Percentiles rank a stretch among this genome's conserved stretches.
These are phyloP conservation scores for Sisyra terminalis DNA, from an alignment of 2,888 invertebrate genomes.

Conservation along the genomic window DNA sequence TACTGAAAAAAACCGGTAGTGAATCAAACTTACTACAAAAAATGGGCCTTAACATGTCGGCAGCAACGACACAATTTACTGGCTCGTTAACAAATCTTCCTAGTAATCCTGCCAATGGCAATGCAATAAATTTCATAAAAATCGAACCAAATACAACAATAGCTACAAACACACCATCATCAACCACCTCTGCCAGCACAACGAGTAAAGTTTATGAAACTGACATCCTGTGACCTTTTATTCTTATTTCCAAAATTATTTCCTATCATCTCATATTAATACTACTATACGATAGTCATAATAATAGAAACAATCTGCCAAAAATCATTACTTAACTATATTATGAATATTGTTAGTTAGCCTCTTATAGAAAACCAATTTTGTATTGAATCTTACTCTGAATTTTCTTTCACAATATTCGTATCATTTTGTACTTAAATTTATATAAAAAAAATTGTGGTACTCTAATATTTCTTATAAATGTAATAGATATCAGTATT, in stretches of 20 bases:
- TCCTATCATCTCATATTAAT: neutral
- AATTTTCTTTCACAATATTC: too few relatives aligned
- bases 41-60: constrained; percentile 51
- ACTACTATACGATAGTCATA: neutral
- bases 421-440: too few relatives aligned
- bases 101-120: constrained; percentile 18
- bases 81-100: constrained; percentile 48
- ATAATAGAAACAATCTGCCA: neutral
- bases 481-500: too few relatives aligned
- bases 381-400: too few relatives aligned
- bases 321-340: neutral
- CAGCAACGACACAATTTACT: constrained; percentile 33
- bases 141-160: constrained; percentile 15
- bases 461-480: too few relatives aligned
- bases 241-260: neutral
- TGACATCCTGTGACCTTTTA: constrained; percentile 69
- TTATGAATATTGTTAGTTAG: neutral
- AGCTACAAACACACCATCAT: constrained; percentile 12
- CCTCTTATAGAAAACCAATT: neutral
- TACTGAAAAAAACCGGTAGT: constrained; percentile 72
- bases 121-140: constrained; percentile 15
- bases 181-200: constrained; percentile 28
- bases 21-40: constrained; percentile 75
- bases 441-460: too few relatives aligned
- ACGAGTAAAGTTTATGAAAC: constrained; percentile 81